These are phyloP conservation scores for Marmota monax DNA, from an alignment of 2,113 vertebrate species.

Conservation along the genomic window DNA sequence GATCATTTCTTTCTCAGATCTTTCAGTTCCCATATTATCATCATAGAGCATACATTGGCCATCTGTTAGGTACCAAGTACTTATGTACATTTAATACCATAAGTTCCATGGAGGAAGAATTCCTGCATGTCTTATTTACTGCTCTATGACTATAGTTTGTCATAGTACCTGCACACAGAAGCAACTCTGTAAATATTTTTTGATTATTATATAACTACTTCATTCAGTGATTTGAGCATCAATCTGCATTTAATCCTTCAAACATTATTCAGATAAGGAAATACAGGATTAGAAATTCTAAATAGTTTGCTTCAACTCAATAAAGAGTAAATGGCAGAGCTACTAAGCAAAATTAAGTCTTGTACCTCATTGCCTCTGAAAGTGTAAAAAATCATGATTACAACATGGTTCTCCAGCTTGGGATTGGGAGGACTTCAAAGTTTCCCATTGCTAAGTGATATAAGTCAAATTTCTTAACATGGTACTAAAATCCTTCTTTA, in stretches of 20 bases:
- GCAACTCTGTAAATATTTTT: background rate
- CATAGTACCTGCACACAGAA: background rate
- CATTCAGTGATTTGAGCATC: background rate
- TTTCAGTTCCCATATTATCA: background rate
- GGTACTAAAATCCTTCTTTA: background rate
- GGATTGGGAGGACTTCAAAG: background rate
- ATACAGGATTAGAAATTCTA: background rate
- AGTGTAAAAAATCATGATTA: background rate
- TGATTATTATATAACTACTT: background rate
- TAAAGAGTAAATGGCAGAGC: background rate
- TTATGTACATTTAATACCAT: background rate
- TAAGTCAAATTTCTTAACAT: background rate
- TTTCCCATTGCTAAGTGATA: background rate
- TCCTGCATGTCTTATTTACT: background rate
- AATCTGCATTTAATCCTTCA: background rate
- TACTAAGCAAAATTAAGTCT: background rate
- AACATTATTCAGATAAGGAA: constrained; percentile 9
- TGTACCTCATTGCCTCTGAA: background rate
- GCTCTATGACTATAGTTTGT: background rate
- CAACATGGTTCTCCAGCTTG: background rate
- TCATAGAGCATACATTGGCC: background rate
- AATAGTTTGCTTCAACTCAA: background rate
- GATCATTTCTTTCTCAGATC: background rate
- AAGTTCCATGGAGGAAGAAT: background rate
- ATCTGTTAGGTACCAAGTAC: background rate